Conservation (phyloP, 2,797 vertebrate genomes). For the Alosa sapidissima region DNA sequence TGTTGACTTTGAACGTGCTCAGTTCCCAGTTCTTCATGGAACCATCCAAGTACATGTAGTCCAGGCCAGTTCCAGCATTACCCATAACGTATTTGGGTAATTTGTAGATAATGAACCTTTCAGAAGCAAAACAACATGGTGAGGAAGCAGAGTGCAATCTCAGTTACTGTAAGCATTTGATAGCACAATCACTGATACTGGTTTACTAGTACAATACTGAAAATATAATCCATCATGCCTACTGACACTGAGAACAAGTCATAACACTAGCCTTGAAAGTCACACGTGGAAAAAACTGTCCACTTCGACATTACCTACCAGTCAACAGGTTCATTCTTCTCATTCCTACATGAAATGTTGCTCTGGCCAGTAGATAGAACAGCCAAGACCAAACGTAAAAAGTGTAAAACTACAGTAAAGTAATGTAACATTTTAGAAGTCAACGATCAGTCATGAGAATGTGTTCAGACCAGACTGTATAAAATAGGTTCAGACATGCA, state of each 20-base stretch:
- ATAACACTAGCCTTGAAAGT: background rate
- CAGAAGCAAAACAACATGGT: background rate
- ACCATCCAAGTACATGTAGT: conserved; percentile 88
- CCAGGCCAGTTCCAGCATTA: conserved; percentile 74
- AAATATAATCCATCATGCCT: background rate
- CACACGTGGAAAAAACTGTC: background rate
- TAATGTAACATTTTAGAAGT: conserved; percentile 39
- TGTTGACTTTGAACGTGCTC: conserved; percentile 78
- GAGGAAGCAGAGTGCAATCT: background rate
- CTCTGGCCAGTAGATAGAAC: conserved; percentile 38
- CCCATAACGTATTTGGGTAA: conserved; percentile 76
- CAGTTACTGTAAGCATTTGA: background rate
- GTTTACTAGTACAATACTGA: background rate
- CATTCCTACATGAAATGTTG: conserved; percentile 84
- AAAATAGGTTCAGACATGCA: background rate
- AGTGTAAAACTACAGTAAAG: conserved; percentile 11
- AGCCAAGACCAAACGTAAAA: conserved; percentile 38
- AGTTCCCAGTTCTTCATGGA: conserved; percentile 74
- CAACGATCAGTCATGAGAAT: conserved; percentile 15
- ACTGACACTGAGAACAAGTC: background rate
- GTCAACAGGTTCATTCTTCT: conserved; percentile 82
- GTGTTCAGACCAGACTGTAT: background rate
- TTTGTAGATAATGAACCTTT: conserved; percentile 91
- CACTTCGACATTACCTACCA: conserved; percentile 73
- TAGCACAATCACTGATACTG: background rate